Percentiles rank a stretch among this genome's conserved stretches.
Evolutionary conservation across 2,888 invertebrate species (phyloP).

Genomic region (Clivina fossor): DNA sequence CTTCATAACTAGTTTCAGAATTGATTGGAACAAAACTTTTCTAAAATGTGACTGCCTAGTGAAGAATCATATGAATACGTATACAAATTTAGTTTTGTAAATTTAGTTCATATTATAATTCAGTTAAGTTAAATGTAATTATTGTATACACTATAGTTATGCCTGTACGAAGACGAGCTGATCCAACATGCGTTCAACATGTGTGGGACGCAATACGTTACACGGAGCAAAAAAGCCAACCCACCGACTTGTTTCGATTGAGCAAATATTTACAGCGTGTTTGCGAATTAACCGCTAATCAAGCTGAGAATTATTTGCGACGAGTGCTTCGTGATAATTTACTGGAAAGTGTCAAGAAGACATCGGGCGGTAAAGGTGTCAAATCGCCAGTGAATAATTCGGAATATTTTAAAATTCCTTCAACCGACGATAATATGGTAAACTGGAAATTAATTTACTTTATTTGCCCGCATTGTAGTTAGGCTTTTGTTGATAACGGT

Average conservation of each 20-base stretch:
- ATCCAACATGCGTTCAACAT: constrained; percentile 49
- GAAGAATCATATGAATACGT: background rate
- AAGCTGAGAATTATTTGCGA: constrained; percentile 15
- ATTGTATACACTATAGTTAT: constrained; percentile 42
- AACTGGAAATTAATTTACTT: too few species aligned
- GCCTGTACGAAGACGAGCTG: constrained; percentile 50
- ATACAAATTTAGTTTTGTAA: background rate
- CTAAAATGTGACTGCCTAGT: too few species aligned
- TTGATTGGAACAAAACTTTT: too few species aligned
- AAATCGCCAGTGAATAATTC: too few species aligned
- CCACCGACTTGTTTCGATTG: constrained; percentile 46
- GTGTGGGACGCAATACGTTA: constrained; percentile 52
- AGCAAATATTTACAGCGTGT: constrained; percentile 47
- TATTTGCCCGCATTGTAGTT: too few species aligned
- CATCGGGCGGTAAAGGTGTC: constrained; percentile 18
- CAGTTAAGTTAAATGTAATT: too few species aligned
- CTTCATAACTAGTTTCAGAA: too few species aligned
- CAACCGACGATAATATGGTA: constrained; percentile 40
- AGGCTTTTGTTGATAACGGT: too few species aligned
- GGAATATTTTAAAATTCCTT: constrained; percentile 46
- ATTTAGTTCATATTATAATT: background rate
- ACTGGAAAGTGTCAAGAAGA: constrained; percentile 10
- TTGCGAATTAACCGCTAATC: constrained; percentile 8
- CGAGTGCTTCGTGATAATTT: constrained; percentile 17
- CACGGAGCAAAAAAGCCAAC: constrained; percentile 44